Evolutionary conservation across 2,888 invertebrate genomes (phyloP), one percentile per base, ranked within the genome.

Genomic region (Drosophila siamana): DNA sequence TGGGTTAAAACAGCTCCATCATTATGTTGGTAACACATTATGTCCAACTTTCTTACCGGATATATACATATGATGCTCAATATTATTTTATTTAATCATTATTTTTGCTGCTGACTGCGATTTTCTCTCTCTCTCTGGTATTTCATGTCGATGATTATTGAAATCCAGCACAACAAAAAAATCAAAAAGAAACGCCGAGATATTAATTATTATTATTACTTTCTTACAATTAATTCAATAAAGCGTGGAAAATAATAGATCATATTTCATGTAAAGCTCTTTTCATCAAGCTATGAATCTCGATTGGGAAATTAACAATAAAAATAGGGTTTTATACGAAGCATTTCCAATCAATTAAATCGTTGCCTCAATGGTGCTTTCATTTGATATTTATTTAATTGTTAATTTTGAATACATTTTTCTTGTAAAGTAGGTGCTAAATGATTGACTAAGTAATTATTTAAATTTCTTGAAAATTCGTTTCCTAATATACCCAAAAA

Each of bases 31-130:
- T 54, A 62, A 63, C 74, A 74, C 66, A 71, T 60, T 56, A 36
- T 41, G 36, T 13, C 22, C 59, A 46, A 52, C 73, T 76, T 76
- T 71, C 77, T 65, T 60, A 54, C 74, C 77, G 67, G 67, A 72
- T 72, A 74, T 24, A 55, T 38, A 15, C 15, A 15, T 9, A 36
- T 52, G 11, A 60, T 74, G 55, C 59, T 55, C 56, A 40, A 51
- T 69, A 69, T 69, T 74, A 59, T 74, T 52, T 41, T 26, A 69
- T 50, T 55, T 56, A 51, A 71, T 74, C 52, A 47, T 74, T 62
- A 22, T 75, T 60, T 74, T 36, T 69, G 41, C 54, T 38, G 48
- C 61, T 16, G 6, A 15, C 33, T 36, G 43, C n/a, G 40, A 48
- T 48, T 57, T 47, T 40, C 26, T 36, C 46, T 40, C 26, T 36